These are phyloP conservation scores for Nephrotoma guestfalica DNA, from an alignment of 2,888 invertebrate species.

Conservation along the genomic window DNA sequence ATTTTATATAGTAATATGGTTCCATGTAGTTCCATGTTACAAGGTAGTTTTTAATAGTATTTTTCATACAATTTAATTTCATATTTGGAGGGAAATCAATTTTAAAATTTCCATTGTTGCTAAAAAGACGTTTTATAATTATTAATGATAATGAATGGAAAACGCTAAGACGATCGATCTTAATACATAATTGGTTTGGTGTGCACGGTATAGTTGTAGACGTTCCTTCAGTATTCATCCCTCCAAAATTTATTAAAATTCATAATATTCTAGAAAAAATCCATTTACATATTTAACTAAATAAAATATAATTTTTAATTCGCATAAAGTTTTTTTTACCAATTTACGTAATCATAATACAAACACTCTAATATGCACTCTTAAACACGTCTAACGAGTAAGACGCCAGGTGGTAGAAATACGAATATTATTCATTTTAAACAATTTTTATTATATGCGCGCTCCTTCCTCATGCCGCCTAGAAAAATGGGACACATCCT, in stretches of 20 bases:
- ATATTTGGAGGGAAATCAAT: background rate
- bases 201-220: background rate
- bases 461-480: background rate
- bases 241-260: background rate
- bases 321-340: background rate
- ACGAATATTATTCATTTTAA: background rate
- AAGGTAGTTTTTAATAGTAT: background rate
- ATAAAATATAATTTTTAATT: background rate
- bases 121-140: background rate
- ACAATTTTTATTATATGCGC: background rate
- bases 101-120: background rate
- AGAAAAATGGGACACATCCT: background rate
- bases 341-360: background rate
- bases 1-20: background rate
- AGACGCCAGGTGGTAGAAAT: conserved; percentile 1
- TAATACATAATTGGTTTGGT: background rate
- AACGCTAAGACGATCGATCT: background rate
- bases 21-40: conserved; percentile 3
- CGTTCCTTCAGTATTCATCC: background rate
- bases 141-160: background rate
- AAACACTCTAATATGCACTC: conserved; percentile 1
- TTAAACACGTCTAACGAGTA: background rate
- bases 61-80: background rate
- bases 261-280: background rate
- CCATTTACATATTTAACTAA: background rate